Base-by-base conservation (phyloP, 2,797 vertebrate genomes). In the Lepidocolaptes lacrymiger region DNA sequence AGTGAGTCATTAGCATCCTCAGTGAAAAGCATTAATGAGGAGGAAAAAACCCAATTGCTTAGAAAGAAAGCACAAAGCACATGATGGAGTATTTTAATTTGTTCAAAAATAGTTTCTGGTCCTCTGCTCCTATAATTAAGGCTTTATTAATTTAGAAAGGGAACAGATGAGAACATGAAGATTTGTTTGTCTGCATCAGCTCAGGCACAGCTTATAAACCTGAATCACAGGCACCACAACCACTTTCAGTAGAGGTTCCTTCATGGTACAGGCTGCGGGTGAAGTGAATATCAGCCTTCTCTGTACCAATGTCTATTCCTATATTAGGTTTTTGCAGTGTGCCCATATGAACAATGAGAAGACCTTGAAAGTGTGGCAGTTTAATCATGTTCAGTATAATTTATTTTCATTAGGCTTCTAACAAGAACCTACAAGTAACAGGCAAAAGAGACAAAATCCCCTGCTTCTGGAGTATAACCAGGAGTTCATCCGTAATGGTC, bases 1-100 rank as follows among this genome's bases (percentile, higher is more conserved):
- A 88, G 32, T 89, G 43, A 94, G 62, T 89, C 93, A 85, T 94
- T 85, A 94, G 61, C 66, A 59, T 61, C 48, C 16, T 34, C 73
- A 49, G 51, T 73, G 69, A 94, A 91, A 83, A 89, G 51, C 46
- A 75, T 56, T 85, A 78, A 87, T 88, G 63, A 89, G 71, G 59
- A 34, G 3, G 12, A 14, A 89, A 93, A 76, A 85, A 41, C 0
- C 2, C 27, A 41, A 1, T 26, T 43, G n/a, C 73, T 72, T 68
- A 63, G 69, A 41, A 56, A 58, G 56, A 58, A 59, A 41, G 12
- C 17, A n/a, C 59, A 76, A 34, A 51, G 66, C 89, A 77, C 75
- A 85, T 23, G 44, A 88, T 74, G 56, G 86, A 74, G 23, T 51
- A 44, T 91, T 61, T 59, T 78, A 71, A 27, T 89, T 91, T 83